A percentile compares a stretch with the other conserved stretches of the same genome.
phyloP scores from a whole-genome alignment of 1,140 invertebrate genomes.

The Oryzaephilus surinamensis region DNA sequence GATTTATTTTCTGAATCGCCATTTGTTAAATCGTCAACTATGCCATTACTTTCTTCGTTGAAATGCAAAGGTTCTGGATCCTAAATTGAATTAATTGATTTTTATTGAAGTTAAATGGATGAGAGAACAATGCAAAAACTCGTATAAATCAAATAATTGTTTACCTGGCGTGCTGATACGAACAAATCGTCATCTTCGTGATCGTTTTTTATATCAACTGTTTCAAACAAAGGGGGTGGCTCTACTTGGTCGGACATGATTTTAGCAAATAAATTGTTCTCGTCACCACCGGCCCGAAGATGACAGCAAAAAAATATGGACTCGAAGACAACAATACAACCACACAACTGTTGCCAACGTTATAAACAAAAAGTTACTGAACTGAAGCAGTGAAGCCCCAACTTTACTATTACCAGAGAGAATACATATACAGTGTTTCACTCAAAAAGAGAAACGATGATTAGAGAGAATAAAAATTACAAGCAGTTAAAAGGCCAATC shows the following conservation, averaged over 20 bases:
- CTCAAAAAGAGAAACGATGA: too few relatives aligned
- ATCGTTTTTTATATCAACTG: constrained; percentile 49
- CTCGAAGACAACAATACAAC: too few relatives aligned
- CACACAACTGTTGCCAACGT: too few relatives aligned
- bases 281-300: too few relatives aligned
- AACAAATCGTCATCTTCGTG: constrained; percentile 68
- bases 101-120: background rate
- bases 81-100: background rate
- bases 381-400: too few relatives aligned
- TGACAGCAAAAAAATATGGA: too few relatives aligned
- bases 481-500: too few relatives aligned
- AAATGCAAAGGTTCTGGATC: background rate
- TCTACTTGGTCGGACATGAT: constrained; percentile 55
- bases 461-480: too few relatives aligned
- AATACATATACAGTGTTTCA: too few relatives aligned
- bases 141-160: constrained; percentile 4
- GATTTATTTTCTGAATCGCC: constrained; percentile 32
- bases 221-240: constrained; percentile 58
- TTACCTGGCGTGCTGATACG: constrained; percentile 65
- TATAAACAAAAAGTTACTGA: too few relatives aligned
- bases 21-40: constrained; percentile 26
- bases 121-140: background rate
- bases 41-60: constrained; percentile 13
- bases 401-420: too few relatives aligned
- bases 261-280: too few relatives aligned